A percentile compares a stretch with the other conserved stretches of the same genome.
These are phyloP conservation scores for Scaptomyza montana DNA, from an alignment of 1,140 invertebrate species.

Conservation along the genomic window DNA sequence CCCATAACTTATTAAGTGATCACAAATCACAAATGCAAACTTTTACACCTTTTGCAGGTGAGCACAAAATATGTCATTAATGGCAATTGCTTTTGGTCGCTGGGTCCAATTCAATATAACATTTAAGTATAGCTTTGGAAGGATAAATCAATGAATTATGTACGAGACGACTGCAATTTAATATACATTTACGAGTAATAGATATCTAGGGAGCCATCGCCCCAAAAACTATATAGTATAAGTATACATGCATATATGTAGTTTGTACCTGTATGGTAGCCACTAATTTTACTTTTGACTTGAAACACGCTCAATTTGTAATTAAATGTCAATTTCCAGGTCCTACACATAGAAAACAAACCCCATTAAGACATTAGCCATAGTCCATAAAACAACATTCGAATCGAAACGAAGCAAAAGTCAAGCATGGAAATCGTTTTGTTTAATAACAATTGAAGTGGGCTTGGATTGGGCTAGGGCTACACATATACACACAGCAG, in stretches of 20 bases:
- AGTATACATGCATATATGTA: neutral
- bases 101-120: conserved; percentile 20
- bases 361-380: conserved; percentile 61
- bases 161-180: conserved; percentile 62
- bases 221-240: conserved; percentile 7
- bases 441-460: conserved; percentile 26
- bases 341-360: conserved; percentile 14
- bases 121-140: conserved; percentile 1
- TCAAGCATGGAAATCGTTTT: conserved; percentile 38
- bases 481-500: conserved; percentile 7
- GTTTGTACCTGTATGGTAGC: conserved; percentile 29
- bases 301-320: conserved; percentile 27
- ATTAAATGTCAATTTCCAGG: conserved; percentile 75
- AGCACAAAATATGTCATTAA: conserved; percentile 21
- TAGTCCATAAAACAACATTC: conserved; percentile 12
- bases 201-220: conserved; percentile 55
- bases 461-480: neutral
- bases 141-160: conserved; percentile 45
- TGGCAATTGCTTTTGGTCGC: neutral
- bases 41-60: neutral
- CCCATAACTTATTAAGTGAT: too few relatives aligned
- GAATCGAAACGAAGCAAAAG: conserved; percentile 21
- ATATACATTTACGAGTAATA: conserved; percentile 66
- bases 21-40: conserved; percentile 1
- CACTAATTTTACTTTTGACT: conserved; percentile 52